A percentile compares a stretch with the other conserved stretches of the same genome.
phyloP scores from a whole-genome alignment of 2,888 invertebrate species.

The Ophion obscuratus region DNA sequence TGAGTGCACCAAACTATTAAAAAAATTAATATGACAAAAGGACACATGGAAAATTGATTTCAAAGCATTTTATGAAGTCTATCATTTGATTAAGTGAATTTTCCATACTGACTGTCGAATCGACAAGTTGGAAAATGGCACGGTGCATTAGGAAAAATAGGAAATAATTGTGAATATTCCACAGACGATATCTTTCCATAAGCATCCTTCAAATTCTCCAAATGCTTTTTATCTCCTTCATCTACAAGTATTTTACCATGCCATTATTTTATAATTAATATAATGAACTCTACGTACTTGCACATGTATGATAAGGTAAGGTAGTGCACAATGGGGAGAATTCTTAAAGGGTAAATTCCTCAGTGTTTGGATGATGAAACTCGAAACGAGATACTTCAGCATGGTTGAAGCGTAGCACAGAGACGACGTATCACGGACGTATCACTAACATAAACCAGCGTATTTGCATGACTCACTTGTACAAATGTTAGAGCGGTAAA shows the following conservation, averaged over 20 bases:
- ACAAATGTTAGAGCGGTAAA: constrained; percentile 66
- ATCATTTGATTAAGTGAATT: too few relatives aligned
- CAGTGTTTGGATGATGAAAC: constrained; percentile 55
- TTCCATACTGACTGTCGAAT: too few relatives aligned
- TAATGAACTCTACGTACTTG: not conserved
- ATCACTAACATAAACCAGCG: constrained; percentile 65
- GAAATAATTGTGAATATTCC: too few relatives aligned
- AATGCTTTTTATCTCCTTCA: too few relatives aligned
- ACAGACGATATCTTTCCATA: too few relatives aligned
- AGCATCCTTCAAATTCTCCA: too few relatives aligned
- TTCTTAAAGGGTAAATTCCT: constrained; percentile 37
- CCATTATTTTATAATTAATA: not conserved
- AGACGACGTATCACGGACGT: constrained; percentile 37
- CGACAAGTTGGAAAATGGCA: too few relatives aligned
- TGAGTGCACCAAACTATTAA: too few relatives aligned
- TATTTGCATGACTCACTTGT: constrained; percentile 69
- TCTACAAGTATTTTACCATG: not conserved
- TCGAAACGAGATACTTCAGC: constrained; percentile 42
- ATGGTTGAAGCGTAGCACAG: constrained; percentile 34
- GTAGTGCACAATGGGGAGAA: constrained; percentile 17
- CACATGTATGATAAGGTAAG: not conserved
- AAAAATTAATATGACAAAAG: too few relatives aligned
- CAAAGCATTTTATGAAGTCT: too few relatives aligned
- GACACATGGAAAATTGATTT: too few relatives aligned
- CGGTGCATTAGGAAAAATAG: too few relatives aligned